phyloP scores from a whole-genome alignment of 1,140 invertebrate species.

The Tetranychus urticae region DNA sequence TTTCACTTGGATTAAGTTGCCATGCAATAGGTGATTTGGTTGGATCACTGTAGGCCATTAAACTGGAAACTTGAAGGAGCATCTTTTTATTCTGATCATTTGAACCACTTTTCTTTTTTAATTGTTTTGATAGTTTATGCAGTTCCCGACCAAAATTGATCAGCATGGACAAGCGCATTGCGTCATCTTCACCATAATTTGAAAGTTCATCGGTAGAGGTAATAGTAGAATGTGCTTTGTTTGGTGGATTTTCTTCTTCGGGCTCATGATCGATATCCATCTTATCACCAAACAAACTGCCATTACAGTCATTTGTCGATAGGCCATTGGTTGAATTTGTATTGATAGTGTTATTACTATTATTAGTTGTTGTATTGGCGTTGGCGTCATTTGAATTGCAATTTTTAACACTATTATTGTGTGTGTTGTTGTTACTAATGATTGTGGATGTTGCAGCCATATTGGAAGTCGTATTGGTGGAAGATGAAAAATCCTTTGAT shows the following conservation, averaged over 20 bases:
- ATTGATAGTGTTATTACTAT: not conserved
- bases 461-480: not conserved
- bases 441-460: too few species aligned
- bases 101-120: constrained; percentile 54
- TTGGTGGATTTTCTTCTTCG: not conserved
- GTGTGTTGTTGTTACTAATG: constrained; percentile 5
- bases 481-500: not conserved
- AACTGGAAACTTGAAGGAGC: constrained; percentile 87
- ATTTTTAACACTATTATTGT: constrained; percentile 6
- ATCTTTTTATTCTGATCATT: constrained; percentile 74
- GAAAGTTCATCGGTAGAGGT: constrained; percentile 2
- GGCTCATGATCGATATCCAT: constrained; percentile 7
- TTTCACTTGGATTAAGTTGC: constrained; percentile 70
- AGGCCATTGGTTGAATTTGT: not conserved
- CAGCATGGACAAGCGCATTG: constrained; percentile 26
- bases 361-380: not conserved
- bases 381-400: not conserved
- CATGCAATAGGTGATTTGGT: constrained; percentile 86
- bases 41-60: constrained; percentile 89
- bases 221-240: too few species aligned
- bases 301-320: constrained; percentile 6
- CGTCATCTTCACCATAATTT: not conserved
- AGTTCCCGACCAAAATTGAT: constrained; percentile 78
- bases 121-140: constrained; percentile 61
- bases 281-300: not conserved